Evolutionary conservation across 2,113 vertebrate species (phyloP).

Genomic region (Triplophysa rosa): DNA sequence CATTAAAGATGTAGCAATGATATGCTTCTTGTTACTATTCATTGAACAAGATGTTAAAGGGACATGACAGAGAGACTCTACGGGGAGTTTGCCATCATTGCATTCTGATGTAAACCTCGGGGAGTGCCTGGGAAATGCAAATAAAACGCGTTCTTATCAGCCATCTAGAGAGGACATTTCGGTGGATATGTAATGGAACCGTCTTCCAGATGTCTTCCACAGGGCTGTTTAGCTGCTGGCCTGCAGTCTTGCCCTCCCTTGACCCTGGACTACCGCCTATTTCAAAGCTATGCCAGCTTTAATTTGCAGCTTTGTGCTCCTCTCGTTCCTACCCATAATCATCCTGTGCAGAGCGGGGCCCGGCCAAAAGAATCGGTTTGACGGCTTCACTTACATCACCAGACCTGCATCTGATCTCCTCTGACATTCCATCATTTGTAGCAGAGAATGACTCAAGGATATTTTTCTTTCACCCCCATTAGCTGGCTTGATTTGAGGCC

Average conservation of each 20-base stretch:
- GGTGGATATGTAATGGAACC: conserved; percentile 25
- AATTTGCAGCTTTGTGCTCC: conserved; percentile 34
- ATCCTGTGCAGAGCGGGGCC: background rate
- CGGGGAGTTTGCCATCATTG: conserved; percentile 43
- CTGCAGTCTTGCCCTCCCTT: conserved; percentile 18
- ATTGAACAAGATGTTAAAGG: conserved; percentile 47
- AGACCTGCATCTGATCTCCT: conserved; percentile 12
- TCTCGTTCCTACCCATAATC: conserved; percentile 27
- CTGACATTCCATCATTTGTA: conserved; percentile 21
- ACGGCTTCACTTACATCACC: conserved; percentile 24
- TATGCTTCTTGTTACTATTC: conserved; percentile 48
- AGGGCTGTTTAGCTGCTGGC: conserved; percentile 23
- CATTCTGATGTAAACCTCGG: conserved; percentile 36
- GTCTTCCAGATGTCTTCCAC: conserved; percentile 23
- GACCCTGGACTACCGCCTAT: conserved; percentile 5
- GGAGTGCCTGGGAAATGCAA: conserved; percentile 31
- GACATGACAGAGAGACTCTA: conserved; percentile 60
- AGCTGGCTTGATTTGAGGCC: conserved; percentile 6
- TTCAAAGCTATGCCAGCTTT: conserved; percentile 32
- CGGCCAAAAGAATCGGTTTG: conserved; percentile 20
- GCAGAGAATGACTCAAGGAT: conserved; percentile 34
- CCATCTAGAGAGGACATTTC: conserved; percentile 12
- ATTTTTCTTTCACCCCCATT: conserved; percentile 19
- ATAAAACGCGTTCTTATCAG: conserved; percentile 22
- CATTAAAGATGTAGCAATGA: conserved; percentile 63